Percentiles rank a stretch among this genome's conserved stretches.
phyloP scores from a whole-genome alignment of 1,140 invertebrate species.

The Ylistrum balloti region DNA sequence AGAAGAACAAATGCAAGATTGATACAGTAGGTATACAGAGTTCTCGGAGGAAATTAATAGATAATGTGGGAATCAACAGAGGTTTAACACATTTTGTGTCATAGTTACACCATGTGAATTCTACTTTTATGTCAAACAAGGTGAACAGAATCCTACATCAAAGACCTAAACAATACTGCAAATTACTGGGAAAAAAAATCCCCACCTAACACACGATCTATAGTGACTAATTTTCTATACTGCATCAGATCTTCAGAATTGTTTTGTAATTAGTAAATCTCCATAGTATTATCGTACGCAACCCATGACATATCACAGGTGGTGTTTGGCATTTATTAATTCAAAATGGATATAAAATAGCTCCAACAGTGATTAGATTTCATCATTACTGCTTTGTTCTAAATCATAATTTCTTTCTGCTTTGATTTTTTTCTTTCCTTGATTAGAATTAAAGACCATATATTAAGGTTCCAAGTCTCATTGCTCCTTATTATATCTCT shows the following conservation, averaged over 20 bases:
- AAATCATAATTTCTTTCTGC: background rate
- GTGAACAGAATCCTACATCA: background rate
- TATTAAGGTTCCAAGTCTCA: background rate
- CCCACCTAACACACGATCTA: background rate
- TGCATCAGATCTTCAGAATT: background rate
- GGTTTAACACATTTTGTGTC: background rate
- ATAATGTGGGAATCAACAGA: background rate
- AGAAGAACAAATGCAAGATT: background rate
- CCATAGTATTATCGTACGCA: background rate
- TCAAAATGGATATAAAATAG: background rate
- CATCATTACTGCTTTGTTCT: background rate
- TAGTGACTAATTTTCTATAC: background rate
- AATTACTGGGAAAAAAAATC: background rate
- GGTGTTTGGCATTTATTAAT: background rate
- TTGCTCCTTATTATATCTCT: background rate
- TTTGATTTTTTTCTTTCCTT: background rate
- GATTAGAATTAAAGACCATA: background rate
- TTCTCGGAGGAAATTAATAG: background rate
- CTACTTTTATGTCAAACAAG: background rate
- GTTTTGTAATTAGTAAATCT: background rate
- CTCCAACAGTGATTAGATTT: background rate
- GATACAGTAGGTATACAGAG: background rate
- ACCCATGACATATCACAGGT: background rate
- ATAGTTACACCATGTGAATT: background rate
- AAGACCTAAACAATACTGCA: background rate